Evolutionary conservation across 1,140 invertebrate species (phyloP).

Genomic region (Maconellicoccus hirsutus): DNA sequence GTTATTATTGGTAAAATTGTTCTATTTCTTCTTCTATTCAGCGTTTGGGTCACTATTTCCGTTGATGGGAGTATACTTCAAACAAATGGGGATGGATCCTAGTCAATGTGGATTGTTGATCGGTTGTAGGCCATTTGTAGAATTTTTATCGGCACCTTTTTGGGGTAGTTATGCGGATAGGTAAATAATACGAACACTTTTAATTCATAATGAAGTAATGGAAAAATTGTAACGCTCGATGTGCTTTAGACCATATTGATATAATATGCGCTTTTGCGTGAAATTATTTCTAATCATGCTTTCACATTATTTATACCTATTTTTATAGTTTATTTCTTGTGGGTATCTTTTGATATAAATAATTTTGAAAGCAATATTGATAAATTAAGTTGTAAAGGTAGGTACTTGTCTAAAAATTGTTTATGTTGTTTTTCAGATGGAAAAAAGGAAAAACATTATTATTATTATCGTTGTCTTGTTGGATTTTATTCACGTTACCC

Average conservation of each 20-base stretch:
- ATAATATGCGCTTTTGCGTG: too few species aligned
- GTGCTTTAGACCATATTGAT: too few species aligned
- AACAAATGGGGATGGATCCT: conserved; percentile 96
- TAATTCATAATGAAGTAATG: neutral
- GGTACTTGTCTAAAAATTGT: neutral
- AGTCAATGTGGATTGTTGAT: conserved; percentile 85
- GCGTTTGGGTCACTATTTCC: conserved; percentile 97
- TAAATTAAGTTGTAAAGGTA: conserved; percentile 11
- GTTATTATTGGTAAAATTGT: conserved; percentile 83
- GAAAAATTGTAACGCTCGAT: too few species aligned
- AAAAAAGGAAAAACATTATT: conserved; percentile 77
- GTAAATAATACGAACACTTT: conserved; percentile 34
- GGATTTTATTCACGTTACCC: conserved; percentile 93
- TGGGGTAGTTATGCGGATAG: conserved; percentile 92
- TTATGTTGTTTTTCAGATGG: conserved; percentile 47
- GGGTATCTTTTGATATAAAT: too few species aligned
- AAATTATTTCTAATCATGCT: too few species aligned
- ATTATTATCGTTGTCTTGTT: conserved; percentile 80
- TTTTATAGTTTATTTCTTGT: too few species aligned
- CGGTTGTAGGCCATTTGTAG: conserved; percentile 88
- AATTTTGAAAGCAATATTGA: too few species aligned
- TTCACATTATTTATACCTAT: too few species aligned
- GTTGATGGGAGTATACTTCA: conserved; percentile 96
- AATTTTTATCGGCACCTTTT: conserved; percentile 94
- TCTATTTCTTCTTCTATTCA: conserved; percentile 99